Percentiles rank a stretch among this genome's conserved stretches.
phyloP scores from a whole-genome alignment of 2,888 invertebrate genomes.

The Trisateles emortualis region DNA sequence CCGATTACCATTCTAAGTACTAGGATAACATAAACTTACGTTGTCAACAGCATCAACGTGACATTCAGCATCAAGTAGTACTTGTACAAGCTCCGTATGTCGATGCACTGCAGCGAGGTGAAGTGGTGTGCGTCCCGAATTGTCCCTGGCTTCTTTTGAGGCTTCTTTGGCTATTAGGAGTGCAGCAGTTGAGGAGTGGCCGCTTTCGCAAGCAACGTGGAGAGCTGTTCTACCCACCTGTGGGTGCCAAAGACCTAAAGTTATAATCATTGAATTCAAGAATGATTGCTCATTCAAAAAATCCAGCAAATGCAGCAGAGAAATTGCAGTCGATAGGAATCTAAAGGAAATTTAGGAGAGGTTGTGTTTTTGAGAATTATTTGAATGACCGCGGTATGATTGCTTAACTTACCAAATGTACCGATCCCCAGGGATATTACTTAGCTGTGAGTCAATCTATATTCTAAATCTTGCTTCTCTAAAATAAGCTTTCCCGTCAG shows the following conservation, averaged over 20 bases:
- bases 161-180: conserved; percentile 88
- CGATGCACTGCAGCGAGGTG: conserved; percentile 92
- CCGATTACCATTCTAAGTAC: conserved; percentile 31
- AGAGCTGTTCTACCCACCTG: conserved; percentile 88
- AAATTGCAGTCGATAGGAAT: too few relatives aligned
- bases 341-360: too few relatives aligned
- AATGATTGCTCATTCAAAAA: too few relatives aligned
- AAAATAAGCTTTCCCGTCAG: too few relatives aligned
- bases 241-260: conserved; percentile 8
- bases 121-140: conserved; percentile 91
- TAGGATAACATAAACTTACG: conserved; percentile 62
- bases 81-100: conserved; percentile 90
- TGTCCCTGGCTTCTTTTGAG: conserved; percentile 90
- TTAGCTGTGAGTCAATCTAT: too few relatives aligned
- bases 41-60: conserved; percentile 85
- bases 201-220: conserved; percentile 90
- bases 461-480: too few relatives aligned
- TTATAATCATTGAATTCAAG: too few relatives aligned
- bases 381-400: too few relatives aligned
- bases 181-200: conserved; percentile 88
- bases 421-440: too few relatives aligned
- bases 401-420: too few relatives aligned
- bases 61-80: conserved; percentile 90
- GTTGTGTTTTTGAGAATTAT: too few relatives aligned
- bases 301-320: too few relatives aligned